Evolutionary conservation across 2,888 invertebrate species (phyloP), one percentile per base, ranked within the genome.

Genomic region (Pseudococcus viburni): DNA sequence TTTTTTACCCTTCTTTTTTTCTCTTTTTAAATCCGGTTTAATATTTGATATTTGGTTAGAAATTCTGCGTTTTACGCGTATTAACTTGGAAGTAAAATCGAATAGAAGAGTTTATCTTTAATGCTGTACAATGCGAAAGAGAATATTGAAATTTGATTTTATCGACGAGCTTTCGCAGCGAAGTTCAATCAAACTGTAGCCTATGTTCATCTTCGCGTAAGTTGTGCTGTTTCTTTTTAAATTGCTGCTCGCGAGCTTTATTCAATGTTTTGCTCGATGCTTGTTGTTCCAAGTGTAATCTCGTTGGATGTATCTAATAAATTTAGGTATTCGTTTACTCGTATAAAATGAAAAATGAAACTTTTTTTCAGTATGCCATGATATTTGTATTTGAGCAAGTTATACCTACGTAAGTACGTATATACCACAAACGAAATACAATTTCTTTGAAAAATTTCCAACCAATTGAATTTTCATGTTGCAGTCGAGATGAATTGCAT

Each of bases 11-110:
- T 55, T 12, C 5, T 55, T 17, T 12, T 55, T 55, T 55, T 55
- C 17, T 55, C 17, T 17, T 55, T 55, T 55, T 55, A 64, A 64
- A 64, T 64, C 64, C 64, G 64, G 64, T 64, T 64, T 64, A 64
- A 64, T 64, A 64, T 64, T 64, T 12, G 64, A 64, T 64, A 64
- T 64, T 64, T 55, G 55, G 22, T 64, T 64, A 22, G 64, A 64
- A 64, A 64, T 64, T 64, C 19, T 8, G 22, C 64, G 22, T 22
- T 64, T 64, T 22, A 64, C 55, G 55, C 55, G 64, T 22, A 64
- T 64, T 64, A 64, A 22, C 19, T 64, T 19, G 64, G 15, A 64
- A 64, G 64, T 64, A 64, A 22, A 64, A 64, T 55, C 15, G 55
- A 55, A 55, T 17, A 55, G 22, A 64, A 64, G 19, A 15, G 26